Base-by-base conservation (phyloP, 2,113 vertebrate genomes). In the Hippocampus comes region DNA sequence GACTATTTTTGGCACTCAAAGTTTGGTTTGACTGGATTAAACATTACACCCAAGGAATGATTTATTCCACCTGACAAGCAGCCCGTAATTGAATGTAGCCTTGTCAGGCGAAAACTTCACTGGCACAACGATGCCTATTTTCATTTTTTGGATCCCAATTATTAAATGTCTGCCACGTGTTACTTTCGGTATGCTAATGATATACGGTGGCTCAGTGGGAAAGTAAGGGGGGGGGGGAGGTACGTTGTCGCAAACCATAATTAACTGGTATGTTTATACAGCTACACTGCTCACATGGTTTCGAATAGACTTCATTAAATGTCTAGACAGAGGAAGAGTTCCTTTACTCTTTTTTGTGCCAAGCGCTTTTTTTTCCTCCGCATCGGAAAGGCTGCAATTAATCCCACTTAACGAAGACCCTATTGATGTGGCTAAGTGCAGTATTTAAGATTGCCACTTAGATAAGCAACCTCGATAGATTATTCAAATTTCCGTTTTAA, bases 41-140 rank as follows among this genome's bases (percentile, higher is more conserved):
- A 76, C 75, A 82, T 82, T 77, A 73, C 55, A 75, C 80, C 74
- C 53, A 55, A 76, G 81, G 75, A 80, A 80, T 83, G 81, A 88
- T 88, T 87, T 84, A 86, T 81, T 85, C 78, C 55, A 1, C 81
- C 77, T 88, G 82, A 86, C 85, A 88, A 82, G 71, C 70, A 78
- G 82, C 68, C 81, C 75, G 73, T 89, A 89, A 89, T 88, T 88
- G 75, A 85, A 86, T 69, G 71, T 77, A 78, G 66, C 81, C 79
- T 81, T 88, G 70, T 74, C 73, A 84, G 20, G 74, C 69, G 75
- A 87, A 82, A 81, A 79, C 77, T 82, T 66, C 75, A 53, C 67
- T 23, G 75, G 82, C 84, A 74, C 51, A 76, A 85, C 71, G 72
- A 75, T 73, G 41, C 63, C 69, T 68, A 68, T 64, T 81, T 72